Percentiles rank a stretch among this genome's conserved stretches.
These are phyloP conservation scores for Vesta saturnalis DNA, from an alignment of 2,888 invertebrate species.

Conservation along the genomic window DNA sequence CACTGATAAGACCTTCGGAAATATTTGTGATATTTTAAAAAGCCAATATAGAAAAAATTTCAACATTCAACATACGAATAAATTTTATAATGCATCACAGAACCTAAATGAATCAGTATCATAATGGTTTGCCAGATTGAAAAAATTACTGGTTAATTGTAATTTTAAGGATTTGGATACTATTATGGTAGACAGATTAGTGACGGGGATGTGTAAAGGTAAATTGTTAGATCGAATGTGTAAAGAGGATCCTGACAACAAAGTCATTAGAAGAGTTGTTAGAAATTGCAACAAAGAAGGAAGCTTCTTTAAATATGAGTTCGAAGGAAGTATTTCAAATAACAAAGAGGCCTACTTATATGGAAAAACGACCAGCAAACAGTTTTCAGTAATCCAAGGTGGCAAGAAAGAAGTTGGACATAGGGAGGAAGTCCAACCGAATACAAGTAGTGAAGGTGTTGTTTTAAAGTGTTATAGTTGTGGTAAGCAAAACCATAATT, in stretches of 20 bases:
- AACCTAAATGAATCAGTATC: not conserved
- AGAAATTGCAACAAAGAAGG: slow-evolving; percentile 1
- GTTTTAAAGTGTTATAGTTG: slow-evolving; percentile 2
- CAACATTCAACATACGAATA: not conserved
- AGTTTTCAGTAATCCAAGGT: not conserved
- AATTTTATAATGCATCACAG: slow-evolving; percentile 5
- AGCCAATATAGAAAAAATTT: not conserved
- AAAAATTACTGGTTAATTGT: not conserved
- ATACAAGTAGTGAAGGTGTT: not conserved
- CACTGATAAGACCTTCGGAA: not conserved
- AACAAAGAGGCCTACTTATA: not conserved
- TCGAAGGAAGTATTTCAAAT: slow-evolving; percentile 5
- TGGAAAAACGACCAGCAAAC: not conserved
- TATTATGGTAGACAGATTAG: not conserved
- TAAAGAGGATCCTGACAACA: not conserved
- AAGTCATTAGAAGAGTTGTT: not conserved
- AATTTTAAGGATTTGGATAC: not conserved
- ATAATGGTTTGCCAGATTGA: not conserved
- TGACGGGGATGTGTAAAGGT: slow-evolving; percentile 1
- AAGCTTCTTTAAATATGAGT: slow-evolving; percentile 2
- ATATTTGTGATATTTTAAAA: not conserved
- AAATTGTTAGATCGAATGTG: not conserved
- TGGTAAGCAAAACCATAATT: slow-evolving; percentile 1
- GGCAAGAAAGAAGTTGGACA: not conserved
- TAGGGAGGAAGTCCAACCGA: not conserved